Evolutionary conservation across 2,797 vertebrate species (phyloP).

Genomic region (Chelidonichthys spinosus): DNA sequence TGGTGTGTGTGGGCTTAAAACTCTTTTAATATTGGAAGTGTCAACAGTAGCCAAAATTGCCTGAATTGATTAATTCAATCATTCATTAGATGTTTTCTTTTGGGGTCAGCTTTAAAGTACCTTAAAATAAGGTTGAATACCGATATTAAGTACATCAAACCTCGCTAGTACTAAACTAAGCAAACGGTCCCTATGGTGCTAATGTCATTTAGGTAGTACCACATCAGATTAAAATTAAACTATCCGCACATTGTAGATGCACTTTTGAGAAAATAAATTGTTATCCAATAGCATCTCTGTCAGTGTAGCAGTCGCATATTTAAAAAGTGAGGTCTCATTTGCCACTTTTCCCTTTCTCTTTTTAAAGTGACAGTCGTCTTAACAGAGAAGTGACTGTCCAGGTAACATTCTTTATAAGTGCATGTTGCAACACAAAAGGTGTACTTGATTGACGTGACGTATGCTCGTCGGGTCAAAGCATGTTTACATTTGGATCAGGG

Average conservation of each 20-base stretch:
- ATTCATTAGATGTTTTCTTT: neutral
- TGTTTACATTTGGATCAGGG: conserved; percentile 39
- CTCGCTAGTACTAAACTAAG: neutral
- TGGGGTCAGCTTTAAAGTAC: neutral
- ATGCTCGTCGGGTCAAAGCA: conserved; percentile 43
- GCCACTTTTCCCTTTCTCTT: neutral
- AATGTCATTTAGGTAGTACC: neutral
- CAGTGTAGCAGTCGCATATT: neutral
- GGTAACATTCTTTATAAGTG: neutral
- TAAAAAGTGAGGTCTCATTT: neutral
- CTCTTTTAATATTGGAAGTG: neutral
- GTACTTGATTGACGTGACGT: conserved; percentile 12
- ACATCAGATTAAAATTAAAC: neutral
- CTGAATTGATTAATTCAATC: neutral
- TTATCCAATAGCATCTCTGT: neutral
- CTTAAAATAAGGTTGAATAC: neutral
- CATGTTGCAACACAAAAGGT: conserved; percentile 27
- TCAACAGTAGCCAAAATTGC: neutral
- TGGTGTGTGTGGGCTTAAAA: neutral
- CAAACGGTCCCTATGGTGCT: neutral
- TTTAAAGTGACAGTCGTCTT: conserved; percentile 1
- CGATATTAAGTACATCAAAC: neutral
- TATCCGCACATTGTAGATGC: neutral
- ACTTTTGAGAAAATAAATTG: neutral
- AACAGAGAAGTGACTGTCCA: neutral